Evolutionary conservation across 1,140 invertebrate genomes (phyloP).

Genomic region (Pogonus chalceus): DNA sequence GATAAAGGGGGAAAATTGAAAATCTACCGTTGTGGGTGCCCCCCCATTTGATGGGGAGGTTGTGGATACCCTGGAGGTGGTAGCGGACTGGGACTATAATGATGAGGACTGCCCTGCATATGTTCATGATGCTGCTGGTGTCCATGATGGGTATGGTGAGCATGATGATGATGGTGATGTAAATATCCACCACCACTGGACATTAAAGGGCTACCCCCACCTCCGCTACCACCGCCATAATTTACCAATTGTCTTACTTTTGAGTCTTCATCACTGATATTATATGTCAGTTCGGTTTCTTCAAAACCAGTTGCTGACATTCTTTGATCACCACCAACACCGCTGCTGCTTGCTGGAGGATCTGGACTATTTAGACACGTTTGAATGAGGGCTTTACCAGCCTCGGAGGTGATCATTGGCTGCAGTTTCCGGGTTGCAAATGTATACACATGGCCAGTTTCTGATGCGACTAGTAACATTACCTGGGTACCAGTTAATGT

Average conservation of each 20-base stretch:
- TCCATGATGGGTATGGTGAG: conserved; percentile 28
- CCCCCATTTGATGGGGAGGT: conserved; percentile 49
- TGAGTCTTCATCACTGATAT: conserved; percentile 86
- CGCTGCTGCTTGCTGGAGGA: conserved; percentile 62
- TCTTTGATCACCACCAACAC: conserved; percentile 66
- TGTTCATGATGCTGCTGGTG: conserved; percentile 33
- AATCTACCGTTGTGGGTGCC: conserved; percentile 59
- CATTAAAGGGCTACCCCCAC: conserved; percentile 15
- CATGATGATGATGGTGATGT: too few relatives aligned
- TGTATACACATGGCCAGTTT: conserved; percentile 98
- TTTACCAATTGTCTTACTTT: conserved; percentile 94
- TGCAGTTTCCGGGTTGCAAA: conserved; percentile 98
- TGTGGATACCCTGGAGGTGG: conserved; percentile 51
- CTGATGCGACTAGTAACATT: conserved; percentile 90
- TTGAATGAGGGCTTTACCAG: conserved; percentile 96
- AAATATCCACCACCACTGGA: background rate
- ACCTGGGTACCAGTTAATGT: conserved; percentile 99
- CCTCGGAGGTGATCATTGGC: conserved; percentile 99
- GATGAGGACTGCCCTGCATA: conserved; percentile 45
- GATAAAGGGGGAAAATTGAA: conserved; percentile 37
- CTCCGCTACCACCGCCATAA: conserved; percentile 49
- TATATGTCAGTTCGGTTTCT: conserved; percentile 95
- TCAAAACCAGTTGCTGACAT: conserved; percentile 98
- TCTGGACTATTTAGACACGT: conserved; percentile 98
- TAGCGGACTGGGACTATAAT: conserved; percentile 45